A percentile compares a stretch with the other conserved stretches of the same genome.
phyloP scores from a whole-genome alignment of 2,113 vertebrate genomes.

The Clupea harengus region DNA sequence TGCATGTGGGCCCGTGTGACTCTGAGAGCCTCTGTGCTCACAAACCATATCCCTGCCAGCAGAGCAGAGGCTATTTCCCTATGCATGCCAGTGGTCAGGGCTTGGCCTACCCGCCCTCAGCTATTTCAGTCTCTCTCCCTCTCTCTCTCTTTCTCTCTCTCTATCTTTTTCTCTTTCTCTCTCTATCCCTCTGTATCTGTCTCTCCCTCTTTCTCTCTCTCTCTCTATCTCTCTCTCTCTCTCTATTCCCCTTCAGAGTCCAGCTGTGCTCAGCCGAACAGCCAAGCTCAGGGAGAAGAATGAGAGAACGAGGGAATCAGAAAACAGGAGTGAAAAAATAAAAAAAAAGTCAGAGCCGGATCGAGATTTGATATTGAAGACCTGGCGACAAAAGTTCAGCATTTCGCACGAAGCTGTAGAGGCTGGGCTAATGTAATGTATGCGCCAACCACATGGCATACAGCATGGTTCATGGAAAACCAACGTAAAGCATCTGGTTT shows the following conservation, averaged over 20 bases:
- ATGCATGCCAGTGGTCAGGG: constrained; percentile 75
- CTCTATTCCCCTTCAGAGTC: constrained; percentile 36
- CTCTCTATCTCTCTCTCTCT: constrained; percentile 27
- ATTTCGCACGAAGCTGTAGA: background rate
- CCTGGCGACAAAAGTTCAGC: background rate
- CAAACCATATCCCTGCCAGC: constrained; percentile 60
- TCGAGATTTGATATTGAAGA: background rate
- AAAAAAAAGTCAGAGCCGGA: background rate
- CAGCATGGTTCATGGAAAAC: constrained; percentile 19
- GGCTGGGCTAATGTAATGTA: background rate
- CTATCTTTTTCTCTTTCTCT: too few relatives aligned
- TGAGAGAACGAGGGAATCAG: constrained; percentile 4
- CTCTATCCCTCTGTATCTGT: constrained; percentile 33
- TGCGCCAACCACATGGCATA: background rate
- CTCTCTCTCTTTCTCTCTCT: constrained; percentile 27
- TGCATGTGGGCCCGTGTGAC: constrained; percentile 66
- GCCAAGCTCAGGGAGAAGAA: background rate
- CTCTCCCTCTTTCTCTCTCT: constrained; percentile 24
- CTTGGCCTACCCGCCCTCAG: constrained; percentile 71
- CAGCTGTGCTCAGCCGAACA: constrained; percentile 37
- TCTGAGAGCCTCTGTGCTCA: constrained; percentile 44
- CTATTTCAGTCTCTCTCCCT: constrained; percentile 66
- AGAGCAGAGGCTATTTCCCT: constrained; percentile 68
- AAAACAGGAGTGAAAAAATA: constrained; percentile 5
- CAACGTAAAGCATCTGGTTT: constrained; percentile 40